Base-by-base conservation (phyloP, 2,113 vertebrate species). In the Neotoma lepida region DNA sequence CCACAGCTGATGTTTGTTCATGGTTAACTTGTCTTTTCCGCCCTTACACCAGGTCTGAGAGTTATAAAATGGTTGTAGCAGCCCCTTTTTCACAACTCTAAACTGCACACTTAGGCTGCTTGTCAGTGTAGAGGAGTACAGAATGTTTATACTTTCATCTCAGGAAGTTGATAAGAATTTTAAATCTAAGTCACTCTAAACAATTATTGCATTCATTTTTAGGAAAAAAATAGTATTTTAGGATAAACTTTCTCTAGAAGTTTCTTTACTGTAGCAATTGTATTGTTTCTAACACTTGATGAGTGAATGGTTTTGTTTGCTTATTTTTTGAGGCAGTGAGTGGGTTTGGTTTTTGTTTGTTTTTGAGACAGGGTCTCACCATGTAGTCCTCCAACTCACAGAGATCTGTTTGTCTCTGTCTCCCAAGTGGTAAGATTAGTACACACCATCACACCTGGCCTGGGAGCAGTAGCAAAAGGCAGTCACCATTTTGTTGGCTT, bases 81-180 rank as follows among this genome's bases (percentile, higher is more conserved):
- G n/a, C 84, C 80, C 54, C 82, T 54, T 41, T 93, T 93, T 97
- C 77, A 91, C 91, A 96, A 94, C 90, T 71, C 85, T 88, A 74
- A 88, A 95, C 77, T 90, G 14, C 84, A 76, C 89, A 91, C 86
- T 20, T 0, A 0, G 94, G 89, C 95, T 85, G 68, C 61, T 26
- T 94, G 46, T 35, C 9, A 64, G 15, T 33, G 28, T 18, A 18
- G 1, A 77, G 77, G 61, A 68, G 33, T 73, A 94, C 49, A 0
- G 0, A 92, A 66, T 70, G 94, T 93, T 97, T 93, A 90, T 82
- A 66, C 58, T 97, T 93, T 97, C 70, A 41, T 96, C 96, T 98
- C 96, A 77, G 88, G 12, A 61, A 96, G 95, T 86, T 95, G 91
- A 0, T 0, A 2, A 18, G 84, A 58, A 93, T 95, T 97, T 94